These are phyloP conservation scores for Diadegma fenestrale DNA, from an alignment of 2,888 invertebrate species.

Conservation along the genomic window DNA sequence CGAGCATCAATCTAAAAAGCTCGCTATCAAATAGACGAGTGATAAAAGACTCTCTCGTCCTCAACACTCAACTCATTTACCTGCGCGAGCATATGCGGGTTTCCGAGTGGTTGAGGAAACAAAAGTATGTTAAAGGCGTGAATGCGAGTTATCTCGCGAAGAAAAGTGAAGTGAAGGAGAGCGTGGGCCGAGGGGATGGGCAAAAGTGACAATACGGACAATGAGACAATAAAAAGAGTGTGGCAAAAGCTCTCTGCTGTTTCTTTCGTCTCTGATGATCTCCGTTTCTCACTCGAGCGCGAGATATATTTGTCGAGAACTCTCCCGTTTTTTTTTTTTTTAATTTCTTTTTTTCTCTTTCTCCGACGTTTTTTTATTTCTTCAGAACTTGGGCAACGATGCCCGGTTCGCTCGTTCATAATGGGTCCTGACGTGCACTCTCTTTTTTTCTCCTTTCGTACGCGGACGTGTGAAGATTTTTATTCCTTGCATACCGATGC, in stretches of 20 bases:
- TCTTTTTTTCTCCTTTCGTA: not conserved
- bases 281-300: slow-evolving; percentile 4
- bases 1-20: slow-evolving; percentile 2
- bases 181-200: slow-evolving; percentile 29
- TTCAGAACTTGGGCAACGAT: slow-evolving; percentile 28
- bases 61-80: not conserved
- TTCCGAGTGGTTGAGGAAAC: slow-evolving; percentile 4
- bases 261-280: slow-evolving; percentile 26
- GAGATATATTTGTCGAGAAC: slow-evolving; percentile 41
- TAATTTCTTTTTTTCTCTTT: not conserved
- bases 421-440: slow-evolving; percentile 45
- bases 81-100: not conserved
- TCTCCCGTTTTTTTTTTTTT: not conserved
- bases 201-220: slow-evolving; percentile 40
- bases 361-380: not conserved
- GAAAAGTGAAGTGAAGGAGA: slow-evolving; percentile 35
- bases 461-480: slow-evolving; percentile 10
- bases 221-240: slow-evolving; percentile 60
- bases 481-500: not conserved
- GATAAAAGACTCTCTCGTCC: not conserved
- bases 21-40: not conserved
- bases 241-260: slow-evolving; percentile 66
- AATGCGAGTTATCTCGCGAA: slow-evolving; percentile 27
- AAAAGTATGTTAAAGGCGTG: slow-evolving; percentile 8
- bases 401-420: slow-evolving; percentile 52